Evolutionary conservation across 2,888 invertebrate genomes (phyloP), one percentile per base, ranked within the genome.

Genomic region (Copidosoma aretas): DNA sequence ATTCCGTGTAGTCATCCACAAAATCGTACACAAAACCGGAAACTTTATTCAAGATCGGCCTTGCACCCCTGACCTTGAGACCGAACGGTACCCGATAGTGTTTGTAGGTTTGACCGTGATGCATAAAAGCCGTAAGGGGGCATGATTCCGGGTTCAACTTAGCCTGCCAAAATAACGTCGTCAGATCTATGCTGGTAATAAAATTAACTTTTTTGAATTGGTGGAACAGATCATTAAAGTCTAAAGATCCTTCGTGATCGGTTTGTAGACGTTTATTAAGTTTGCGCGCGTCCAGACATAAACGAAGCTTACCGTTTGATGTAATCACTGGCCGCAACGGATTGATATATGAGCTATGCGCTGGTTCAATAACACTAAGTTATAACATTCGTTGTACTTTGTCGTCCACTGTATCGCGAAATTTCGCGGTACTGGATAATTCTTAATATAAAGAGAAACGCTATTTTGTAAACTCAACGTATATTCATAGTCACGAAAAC

Each of bases 251-350:
- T 56, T 78, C 78, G n/a, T 73, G 65, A 64, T 79, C 77, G 1
- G 73, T 65, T n/a, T 74, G 67, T 68, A 80, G 77, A 25, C 65
- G 41, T 12, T 67, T 68, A 67, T 79, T 79, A 15, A 79, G 51
- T 54, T 68, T 63, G 14, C 79, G 51, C 1, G 79, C 80, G 68
- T 80, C 77, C 49, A 78, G 64, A 70, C 77, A 76, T 25, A 79
- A 66, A 8, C 78, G 61, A 1, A 78, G 67, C 10, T 72, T 64
- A 3, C 76, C 76, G 56, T 79, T 76, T 10, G 2, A 1, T 64
- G 64, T 69, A 10, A 19, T 60, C 8, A 69, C 68, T 14, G 64
- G 60, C 10, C 68, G 8, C 10, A 69, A 17, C 0, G 68, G 68
- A 41, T 64, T 69, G 24, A 64, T 64, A 64, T 56, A 68, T 22